Evolutionary conservation across 2,797 vertebrate species (phyloP).

Genomic region (Smutsia temminckii): DNA sequence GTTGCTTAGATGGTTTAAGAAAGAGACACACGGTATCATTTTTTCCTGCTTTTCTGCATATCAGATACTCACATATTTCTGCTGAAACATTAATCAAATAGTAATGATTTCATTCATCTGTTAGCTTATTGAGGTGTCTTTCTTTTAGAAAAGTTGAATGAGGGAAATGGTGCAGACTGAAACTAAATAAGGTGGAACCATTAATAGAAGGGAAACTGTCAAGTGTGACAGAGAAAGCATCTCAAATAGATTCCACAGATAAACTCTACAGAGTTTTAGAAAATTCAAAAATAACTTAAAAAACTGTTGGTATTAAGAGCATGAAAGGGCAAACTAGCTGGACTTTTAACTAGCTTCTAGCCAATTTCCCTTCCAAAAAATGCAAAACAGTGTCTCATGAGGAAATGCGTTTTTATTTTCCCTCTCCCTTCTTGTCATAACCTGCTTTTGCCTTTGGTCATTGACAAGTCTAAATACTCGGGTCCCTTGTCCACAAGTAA

Average conservation of each 20-base stretch:
- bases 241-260: not conserved
- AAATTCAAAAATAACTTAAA: not conserved
- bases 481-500: not conserved
- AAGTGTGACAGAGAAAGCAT: not conserved
- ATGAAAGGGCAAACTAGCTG: not conserved
- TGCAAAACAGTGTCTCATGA: not conserved
- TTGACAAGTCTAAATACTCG: not conserved
- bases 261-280: not conserved
- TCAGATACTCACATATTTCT: not conserved
- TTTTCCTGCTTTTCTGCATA: not conserved
- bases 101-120: not conserved
- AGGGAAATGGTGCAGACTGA: not conserved
- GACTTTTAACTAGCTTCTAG: not conserved
- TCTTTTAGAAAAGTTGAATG: not conserved
- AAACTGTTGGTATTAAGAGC: not conserved
- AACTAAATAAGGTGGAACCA: not conserved
- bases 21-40: not conserved
- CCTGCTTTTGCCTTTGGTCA: conserved; percentile 2
- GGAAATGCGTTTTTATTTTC: too few species aligned
- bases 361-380: not conserved
- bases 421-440: not conserved
- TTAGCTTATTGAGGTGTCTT: not conserved
- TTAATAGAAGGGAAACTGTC: not conserved
- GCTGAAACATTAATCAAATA: not conserved
- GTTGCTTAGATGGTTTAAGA: not conserved